Conservation (phyloP, 2,113 vertebrate species). For the Piliocolobus tephrosceles region DNA sequence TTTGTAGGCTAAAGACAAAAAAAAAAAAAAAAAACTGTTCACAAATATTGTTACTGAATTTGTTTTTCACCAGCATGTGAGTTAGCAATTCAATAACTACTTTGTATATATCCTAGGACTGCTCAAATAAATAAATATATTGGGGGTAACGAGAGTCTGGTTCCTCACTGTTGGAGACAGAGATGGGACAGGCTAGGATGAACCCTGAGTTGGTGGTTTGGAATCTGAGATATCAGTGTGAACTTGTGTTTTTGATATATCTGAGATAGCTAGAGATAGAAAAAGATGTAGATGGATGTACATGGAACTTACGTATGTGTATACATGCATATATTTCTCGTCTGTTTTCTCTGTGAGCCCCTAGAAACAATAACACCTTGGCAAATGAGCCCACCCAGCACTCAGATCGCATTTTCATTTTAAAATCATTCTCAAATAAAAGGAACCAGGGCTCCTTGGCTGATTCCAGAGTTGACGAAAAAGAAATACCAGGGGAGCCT, state of each 20-base stretch:
- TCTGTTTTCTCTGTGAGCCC: neutral
- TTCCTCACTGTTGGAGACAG: neutral
- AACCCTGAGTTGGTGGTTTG: neutral
- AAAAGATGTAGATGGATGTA: neutral
- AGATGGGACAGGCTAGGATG: neutral
- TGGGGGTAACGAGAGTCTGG: neutral
- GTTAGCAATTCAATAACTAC: neutral
- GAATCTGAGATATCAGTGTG: neutral
- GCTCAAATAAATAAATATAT: neutral
- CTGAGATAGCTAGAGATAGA: neutral
- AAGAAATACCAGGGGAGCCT: neutral
- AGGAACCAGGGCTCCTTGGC: neutral
- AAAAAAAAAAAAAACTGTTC: neutral
- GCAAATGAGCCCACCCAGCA: neutral
- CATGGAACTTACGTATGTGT: neutral
- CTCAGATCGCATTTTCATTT: neutral
- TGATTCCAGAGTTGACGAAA: neutral
- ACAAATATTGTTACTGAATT: neutral
- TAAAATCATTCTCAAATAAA: neutral
- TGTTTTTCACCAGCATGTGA: neutral
- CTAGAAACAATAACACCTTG: neutral
- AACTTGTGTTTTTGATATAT: neutral
- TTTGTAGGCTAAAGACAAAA: neutral
- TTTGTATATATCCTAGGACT: neutral
- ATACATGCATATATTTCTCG: neutral